Evolutionary conservation across 2,888 invertebrate genomes (phyloP), one percentile per base, ranked within the genome.

Genomic region (Pammene fasciana): DNA sequence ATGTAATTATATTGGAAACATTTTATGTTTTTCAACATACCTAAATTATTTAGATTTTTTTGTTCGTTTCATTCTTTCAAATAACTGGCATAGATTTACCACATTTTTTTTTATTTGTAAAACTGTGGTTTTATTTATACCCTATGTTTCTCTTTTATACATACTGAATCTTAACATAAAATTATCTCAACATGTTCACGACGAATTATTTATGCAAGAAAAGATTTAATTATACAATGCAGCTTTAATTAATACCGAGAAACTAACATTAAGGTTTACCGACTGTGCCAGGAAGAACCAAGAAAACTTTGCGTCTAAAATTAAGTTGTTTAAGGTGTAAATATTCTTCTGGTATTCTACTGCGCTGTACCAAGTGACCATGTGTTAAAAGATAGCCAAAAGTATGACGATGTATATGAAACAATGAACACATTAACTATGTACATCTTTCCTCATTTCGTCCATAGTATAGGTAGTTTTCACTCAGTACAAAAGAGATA

Each of bases 201-300:
- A 14, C 16, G 16, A n/a, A 60, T 14, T 59, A 59, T 34, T 45
- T 46, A 60, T 34, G n/a, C 36, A 36, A 48, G 46, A 60, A 60
- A 60, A 60, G 36, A 48, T 60, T 60, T 60, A 36, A 45, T 59
- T 59, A 36, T 36, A 48, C 9, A 48, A 34, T 48, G 60, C 14
- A 48, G 45, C 46, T 36, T 48, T 59, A 45, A 59, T 59, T 45
- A 45, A 14, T 48, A 36, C 36, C 11, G n/a, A 48, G 60, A 11
- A 60, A 60, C 60, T 60, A n/a, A 48, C 48, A 60, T 60, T 60
- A 60, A 48, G 36, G 60, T 36, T 41, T n/a, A 16, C 41, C 11
- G 41, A 56, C 16, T 60, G 7, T 48, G 26, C 48, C 48, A 36
- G 36, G 26, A 14, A n/a, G 36, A 36, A 14, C 36, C 16, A 8